Evolutionary conservation across 2,113 vertebrate genomes (phyloP), one percentile per base, ranked within the genome.

Genomic region (Hassar affinis): DNA sequence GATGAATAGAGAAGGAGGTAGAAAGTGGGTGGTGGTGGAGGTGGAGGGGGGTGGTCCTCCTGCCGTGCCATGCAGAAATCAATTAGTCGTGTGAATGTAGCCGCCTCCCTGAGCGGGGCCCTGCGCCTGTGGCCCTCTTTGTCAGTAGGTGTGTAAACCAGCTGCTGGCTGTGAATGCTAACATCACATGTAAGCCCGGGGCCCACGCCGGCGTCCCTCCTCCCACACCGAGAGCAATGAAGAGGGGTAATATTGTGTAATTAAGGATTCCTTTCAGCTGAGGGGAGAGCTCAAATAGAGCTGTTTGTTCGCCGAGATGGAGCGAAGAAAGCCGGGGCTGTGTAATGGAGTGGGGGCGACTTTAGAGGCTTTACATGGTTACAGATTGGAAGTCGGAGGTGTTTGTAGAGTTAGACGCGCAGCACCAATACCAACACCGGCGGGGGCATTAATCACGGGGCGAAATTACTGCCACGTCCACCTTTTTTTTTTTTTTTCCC

Each of bases 241-340:
- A 96, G 97, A 97, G 94, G 95, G 96, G 96, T 96, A 97, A 97
- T 98, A 96, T 98, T 98, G 96, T 96, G 97, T 97, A 99, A 98
- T 99, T 98, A 99, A 97, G 96, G 95, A 97, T 99, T 98, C 96
- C 96, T 98, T 99, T 98, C 96, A 98, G 95, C 95, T 96, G 90
- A 95, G 95, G 94, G 96, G 96, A 97, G 96, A 96, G 97, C 97
- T 97, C 97, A 99, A 98, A 98, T 96, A 96, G 95, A 96, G 95
- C 95, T 96, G 96, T 98, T 98, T 99, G 96, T 97, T 97, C 95
- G 90, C 85, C 83, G 87, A 91, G 93, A 92, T 91, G 89, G 90
- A 91, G 83, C 88, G 87, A 77, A 85, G 92, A 93, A 94, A 92
- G 96, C 95, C 94, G 93, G 86, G 85, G 90, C 92, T 89, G 89